Base-by-base conservation (phyloP, 2,888 invertebrate genomes). In the Capitulum mitella region DNA sequence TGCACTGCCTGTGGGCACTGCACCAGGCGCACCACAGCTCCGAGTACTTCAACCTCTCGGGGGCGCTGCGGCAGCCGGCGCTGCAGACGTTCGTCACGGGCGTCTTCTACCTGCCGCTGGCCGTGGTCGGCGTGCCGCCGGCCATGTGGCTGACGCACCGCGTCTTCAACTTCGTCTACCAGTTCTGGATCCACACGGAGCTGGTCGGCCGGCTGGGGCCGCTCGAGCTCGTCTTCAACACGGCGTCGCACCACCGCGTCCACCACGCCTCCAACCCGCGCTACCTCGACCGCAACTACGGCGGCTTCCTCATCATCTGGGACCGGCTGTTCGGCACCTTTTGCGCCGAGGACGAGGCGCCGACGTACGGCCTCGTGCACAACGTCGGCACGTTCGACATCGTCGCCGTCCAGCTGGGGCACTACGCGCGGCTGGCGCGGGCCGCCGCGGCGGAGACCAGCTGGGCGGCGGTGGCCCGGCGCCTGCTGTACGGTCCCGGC, bases 111-210 rank as follows among this genome's bases (percentile, higher is more conserved):
- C 81, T 86, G 29, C 86, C 86, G 3, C 81, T 86, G 83, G 92
- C 93, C 0, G 84, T 93, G 78, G 89, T 90, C 79, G 83, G 86
- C 84, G 90, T 95, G 77, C 94, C 94, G 0, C 93, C 94, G 0
- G 89, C 92, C 0, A 92, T 89, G 79, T 91, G 93, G 84, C 87
- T 95, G 82, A 92, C 92, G 80, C 96, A 97, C 84, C 91, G 93
- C 83, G 94, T 95, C 85, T 92, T 97, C 86, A 95, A 93, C 85
- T 89, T 95, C 81, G 88, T 97, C 61, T 96, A 93, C 87, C 96
- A 97, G 89, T 93, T 95, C 85, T 96, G 95, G 94, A 92, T 96
- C 82, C 97, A 97, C 86, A 96, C 96, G 0, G 92, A 94, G 84
- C 89, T 93, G 0, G 90, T 95, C 82, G 89, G 90, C 83, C 90